Evolutionary conservation across 2,888 invertebrate species (phyloP).

Genomic region (Ochlodes sylvanus): DNA sequence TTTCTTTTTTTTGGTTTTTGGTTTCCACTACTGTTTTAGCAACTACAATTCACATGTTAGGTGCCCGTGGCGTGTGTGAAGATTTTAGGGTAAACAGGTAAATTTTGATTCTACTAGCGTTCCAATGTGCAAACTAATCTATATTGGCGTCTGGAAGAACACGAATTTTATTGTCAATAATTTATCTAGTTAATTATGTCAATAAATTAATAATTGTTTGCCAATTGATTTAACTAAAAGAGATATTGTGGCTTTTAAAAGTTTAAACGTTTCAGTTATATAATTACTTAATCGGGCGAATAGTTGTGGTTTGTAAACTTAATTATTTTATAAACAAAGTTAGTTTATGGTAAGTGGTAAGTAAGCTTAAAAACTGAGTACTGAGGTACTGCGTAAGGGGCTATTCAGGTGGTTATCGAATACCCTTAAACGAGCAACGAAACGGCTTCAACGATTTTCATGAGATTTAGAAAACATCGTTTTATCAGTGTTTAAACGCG

Average conservation of each 20-base stretch:
- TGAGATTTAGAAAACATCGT: no score
- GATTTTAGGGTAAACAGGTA: constrained; percentile 3
- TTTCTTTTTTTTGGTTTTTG: background rate
- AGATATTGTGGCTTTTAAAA: background rate
- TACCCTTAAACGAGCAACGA: no score
- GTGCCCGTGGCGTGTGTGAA: constrained; percentile 12
- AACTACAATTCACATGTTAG: constrained; percentile 19
- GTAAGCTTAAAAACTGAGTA: no score
- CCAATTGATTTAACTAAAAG: background rate
- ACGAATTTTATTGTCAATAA: background rate
- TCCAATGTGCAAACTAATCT: constrained; percentile 29
- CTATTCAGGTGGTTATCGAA: no score
- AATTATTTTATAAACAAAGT: no score
- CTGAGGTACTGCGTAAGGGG: no score
- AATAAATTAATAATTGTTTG: background rate
- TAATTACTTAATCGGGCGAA: no score
- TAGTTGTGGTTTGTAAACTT: no score
- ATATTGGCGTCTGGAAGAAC: constrained; percentile 29
- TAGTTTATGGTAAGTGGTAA: no score
- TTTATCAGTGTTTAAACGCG: no score
- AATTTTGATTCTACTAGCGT: constrained; percentile 26
- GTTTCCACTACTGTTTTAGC: constrained; percentile 10
- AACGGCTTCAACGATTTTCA: no score
- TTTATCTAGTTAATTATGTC: background rate
- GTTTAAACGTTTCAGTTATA: no score